Percentiles rank a stretch among this genome's conserved stretches.
These are phyloP conservation scores for Conus canariensis DNA, from an alignment of 2,888 invertebrate species.

Conservation along the genomic window DNA sequence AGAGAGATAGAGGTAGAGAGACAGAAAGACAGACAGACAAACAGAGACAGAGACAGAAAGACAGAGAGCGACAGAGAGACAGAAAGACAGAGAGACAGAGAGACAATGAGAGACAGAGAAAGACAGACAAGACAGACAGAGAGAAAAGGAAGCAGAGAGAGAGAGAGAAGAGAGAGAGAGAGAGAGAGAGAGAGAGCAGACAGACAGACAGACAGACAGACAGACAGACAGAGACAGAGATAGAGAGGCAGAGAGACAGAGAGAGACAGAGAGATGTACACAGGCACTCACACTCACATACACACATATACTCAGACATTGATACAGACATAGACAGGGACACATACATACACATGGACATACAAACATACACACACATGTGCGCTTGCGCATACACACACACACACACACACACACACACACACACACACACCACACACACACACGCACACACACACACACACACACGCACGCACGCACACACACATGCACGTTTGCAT, in stretches of 20 bases:
- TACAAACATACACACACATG: neutral
- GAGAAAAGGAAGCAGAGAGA: no score
- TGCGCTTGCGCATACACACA: neutral
- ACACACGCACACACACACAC: constrained; percentile 6
- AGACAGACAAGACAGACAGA: no score
- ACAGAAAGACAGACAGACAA: neutral
- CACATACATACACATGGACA: neutral
- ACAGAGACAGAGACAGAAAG: neutral
- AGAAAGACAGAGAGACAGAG: neutral
- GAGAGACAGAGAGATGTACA: neutral
- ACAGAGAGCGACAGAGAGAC: neutral
- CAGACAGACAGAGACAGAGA: no score
- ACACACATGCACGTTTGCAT: neutral
- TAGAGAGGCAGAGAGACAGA: no score
- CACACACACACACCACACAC: constrained; percentile 23
- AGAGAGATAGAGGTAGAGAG: neutral
- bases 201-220: no score
- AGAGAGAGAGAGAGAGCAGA: no score
- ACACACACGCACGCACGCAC: neutral
- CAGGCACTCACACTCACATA: no score
- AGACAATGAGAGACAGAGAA: no score
- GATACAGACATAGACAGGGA: neutral
- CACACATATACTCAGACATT: no score
- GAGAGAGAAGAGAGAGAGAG: no score
- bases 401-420: constrained; percentile 13